Evolutionary conservation across 2,797 vertebrate species (phyloP).

Genomic region (Oreochromis mossambicus): DNA sequence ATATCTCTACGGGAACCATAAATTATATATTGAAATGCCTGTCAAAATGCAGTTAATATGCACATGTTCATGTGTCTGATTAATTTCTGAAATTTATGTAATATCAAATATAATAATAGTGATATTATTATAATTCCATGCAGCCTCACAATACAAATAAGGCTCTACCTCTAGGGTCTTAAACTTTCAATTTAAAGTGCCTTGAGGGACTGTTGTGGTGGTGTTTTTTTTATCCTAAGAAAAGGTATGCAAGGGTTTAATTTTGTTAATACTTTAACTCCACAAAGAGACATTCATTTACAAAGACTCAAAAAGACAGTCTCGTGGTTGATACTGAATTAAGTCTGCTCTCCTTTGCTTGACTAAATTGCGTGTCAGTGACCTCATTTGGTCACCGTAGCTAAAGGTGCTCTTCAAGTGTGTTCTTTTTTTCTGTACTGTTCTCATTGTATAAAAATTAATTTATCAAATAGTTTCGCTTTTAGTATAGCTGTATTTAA

Average conservation of each 20-base stretch:
- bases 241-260: not conserved
- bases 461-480: not conserved
- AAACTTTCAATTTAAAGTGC: not conserved
- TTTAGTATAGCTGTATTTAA: not conserved
- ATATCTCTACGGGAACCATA: not conserved
- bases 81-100: not conserved
- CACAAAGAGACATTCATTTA: not conserved
- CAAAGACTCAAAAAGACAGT: not conserved
- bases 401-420: not conserved
- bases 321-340: not conserved
- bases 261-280: not conserved
- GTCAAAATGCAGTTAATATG: not conserved
- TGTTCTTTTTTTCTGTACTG: not conserved
- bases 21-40: not conserved
- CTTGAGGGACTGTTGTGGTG: not conserved
- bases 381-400: not conserved
- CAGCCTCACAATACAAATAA: not conserved
- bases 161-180: rapidly evolving
- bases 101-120: not conserved
- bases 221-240: not conserved
- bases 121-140: not conserved
- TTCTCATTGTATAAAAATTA: not conserved
- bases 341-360: not conserved
- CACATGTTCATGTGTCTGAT: not conserved
- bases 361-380: not conserved